A percentile compares a stretch with the other conserved stretches of the same genome.
Evolutionary conservation across 2,888 invertebrate genomes (phyloP).

Genomic region (Drosophila rubida): DNA sequence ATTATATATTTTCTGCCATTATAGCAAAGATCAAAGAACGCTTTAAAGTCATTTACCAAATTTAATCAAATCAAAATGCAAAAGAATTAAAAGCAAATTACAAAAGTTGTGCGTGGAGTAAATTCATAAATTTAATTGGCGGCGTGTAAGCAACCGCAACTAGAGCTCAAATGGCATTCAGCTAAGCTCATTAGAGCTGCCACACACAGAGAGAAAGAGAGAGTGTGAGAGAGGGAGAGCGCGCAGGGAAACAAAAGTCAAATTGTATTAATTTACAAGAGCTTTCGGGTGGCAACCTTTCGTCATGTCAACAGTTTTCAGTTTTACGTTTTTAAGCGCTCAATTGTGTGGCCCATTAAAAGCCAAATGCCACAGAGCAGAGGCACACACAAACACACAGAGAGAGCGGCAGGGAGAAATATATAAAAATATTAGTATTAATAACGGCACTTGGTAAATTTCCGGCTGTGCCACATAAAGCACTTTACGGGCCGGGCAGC

Average conservation of each 20-base stretch:
- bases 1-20: too few relatives aligned
- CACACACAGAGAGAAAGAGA: neutral
- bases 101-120: neutral
- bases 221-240: neutral
- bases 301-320: constrained; percentile 41
- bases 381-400: neutral
- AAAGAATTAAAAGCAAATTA: neutral
- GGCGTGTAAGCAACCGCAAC: neutral
- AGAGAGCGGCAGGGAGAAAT: constrained; percentile 1
- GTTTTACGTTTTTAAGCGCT: constrained; percentile 37
- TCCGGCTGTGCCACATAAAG: constrained; percentile 51
- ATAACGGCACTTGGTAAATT: constrained; percentile 62
- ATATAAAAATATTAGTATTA: constrained; percentile 62
- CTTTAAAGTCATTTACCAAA: neutral
- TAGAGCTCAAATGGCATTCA: constrained; percentile 6
- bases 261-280: constrained; percentile 38
- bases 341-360: constrained; percentile 51
- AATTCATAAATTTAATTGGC: constrained; percentile 2
- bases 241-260: constrained; percentile 10
- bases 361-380: constrained; percentile 37
- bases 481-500: constrained; percentile 37
- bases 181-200: constrained; percentile 15
- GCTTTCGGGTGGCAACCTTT: constrained; percentile 29
- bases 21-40: too few relatives aligned
- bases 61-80: neutral